Percentiles rank a stretch among this genome's conserved stretches.
Conservation (phyloP, 2,113 vertebrate genomes). For the Lethenteron camtschaticum region DNA sequence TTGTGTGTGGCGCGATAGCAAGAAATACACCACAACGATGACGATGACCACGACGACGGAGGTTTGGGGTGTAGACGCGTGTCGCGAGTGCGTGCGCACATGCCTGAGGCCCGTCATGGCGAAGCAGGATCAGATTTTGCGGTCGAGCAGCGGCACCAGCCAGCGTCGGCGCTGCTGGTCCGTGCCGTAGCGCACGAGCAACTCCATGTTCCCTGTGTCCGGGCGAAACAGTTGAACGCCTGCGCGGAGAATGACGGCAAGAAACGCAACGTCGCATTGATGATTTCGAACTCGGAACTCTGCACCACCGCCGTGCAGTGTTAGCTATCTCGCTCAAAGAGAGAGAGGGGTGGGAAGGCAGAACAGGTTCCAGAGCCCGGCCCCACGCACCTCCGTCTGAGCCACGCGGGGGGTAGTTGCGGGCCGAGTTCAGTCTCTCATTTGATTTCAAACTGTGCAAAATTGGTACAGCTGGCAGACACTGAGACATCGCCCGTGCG, state of each 20-base stretch:
- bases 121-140: slow-evolving; percentile 22
- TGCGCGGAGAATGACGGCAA: slow-evolving; percentile 9
- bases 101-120: slow-evolving; percentile 27
- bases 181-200: slow-evolving; percentile 20
- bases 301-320: no score
- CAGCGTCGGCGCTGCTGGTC: slow-evolving; percentile 21
- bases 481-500: no score
- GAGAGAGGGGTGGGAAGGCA: slow-evolving; percentile 6
- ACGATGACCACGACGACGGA: no score
- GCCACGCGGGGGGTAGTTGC: slow-evolving; percentile 10
- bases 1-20: no score
- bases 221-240: slow-evolving; percentile 30
- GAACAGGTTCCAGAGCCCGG: slow-evolving; percentile 30
- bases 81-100: background rate
- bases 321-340: no score
- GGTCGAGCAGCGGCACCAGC: slow-evolving; percentile 19
- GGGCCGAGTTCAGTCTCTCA: no score
- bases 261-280: background rate
- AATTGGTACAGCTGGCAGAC: no score
- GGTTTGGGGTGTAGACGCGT: no score
- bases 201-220: slow-evolving; percentile 26
- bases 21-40: no score
- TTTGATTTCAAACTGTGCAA: no score
- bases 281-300: no score
- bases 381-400: slow-evolving; percentile 20